Percentiles rank a stretch among this genome's conserved stretches.
These are phyloP conservation scores for Amphiprion clarkii DNA, from an alignment of 2,797 vertebrate species.

Conservation along the genomic window DNA sequence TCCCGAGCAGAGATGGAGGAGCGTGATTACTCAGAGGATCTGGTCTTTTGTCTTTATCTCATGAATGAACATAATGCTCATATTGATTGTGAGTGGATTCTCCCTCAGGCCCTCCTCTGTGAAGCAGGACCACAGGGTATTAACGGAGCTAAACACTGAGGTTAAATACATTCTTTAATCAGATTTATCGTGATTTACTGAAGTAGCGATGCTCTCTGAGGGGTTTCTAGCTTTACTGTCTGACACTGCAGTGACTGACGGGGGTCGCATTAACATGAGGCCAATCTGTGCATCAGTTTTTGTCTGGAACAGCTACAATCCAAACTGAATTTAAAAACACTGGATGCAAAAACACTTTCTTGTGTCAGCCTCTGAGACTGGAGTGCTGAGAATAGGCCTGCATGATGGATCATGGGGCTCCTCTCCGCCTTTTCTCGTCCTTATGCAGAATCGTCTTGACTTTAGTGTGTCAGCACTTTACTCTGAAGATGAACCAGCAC, in stretches of 20 bases:
- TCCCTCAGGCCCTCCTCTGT: constrained; percentile 23
- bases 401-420: constrained; percentile 36
- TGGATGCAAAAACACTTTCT: constrained; percentile 13
- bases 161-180: constrained; percentile 67
- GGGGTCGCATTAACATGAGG: background rate
- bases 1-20: constrained; percentile 17
- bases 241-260: constrained; percentile 8
- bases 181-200: constrained; percentile 53
- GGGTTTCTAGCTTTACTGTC: constrained; percentile 20
- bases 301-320: constrained; percentile 7
- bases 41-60: constrained; percentile 39
- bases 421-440: constrained; percentile 22
- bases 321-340: constrained; percentile 4
- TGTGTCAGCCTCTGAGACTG: constrained; percentile 24
- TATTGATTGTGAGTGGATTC: constrained; percentile 50
- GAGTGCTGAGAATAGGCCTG: constrained; percentile 15
- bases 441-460: constrained; percentile 45
- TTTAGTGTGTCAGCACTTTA: constrained; percentile 61
- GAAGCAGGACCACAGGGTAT: constrained; percentile 30
- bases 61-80: constrained; percentile 40
- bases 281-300: background rate
- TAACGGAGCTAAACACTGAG: constrained; percentile 37
- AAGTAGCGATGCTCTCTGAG: constrained; percentile 10
- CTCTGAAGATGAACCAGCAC: constrained; percentile 45
- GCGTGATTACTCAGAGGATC: constrained; percentile 29